Conservation (phyloP, 2,113 vertebrate species). For the Rhinolophus ferrumequinum region DNA sequence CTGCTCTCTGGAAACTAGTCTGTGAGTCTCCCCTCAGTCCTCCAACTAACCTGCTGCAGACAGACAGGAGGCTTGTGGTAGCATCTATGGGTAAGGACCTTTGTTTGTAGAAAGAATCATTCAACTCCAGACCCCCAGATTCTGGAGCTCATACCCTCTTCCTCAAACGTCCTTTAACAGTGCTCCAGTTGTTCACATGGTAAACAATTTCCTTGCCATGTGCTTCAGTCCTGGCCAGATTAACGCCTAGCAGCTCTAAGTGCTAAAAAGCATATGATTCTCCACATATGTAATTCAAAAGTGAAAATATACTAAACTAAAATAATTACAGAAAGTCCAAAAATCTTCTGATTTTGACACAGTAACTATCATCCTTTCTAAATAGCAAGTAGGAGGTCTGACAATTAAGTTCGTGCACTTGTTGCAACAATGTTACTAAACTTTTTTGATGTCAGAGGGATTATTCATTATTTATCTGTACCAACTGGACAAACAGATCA, state of each 20-base stretch:
- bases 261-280: slow-evolving; percentile 13
- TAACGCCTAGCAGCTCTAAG: not conserved
- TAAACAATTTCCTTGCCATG: not conserved
- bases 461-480: no score
- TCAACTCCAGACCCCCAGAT: not conserved
- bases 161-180: slow-evolving; percentile 12
- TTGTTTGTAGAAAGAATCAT: slow-evolving; percentile 30
- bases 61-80: not conserved
- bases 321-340: not conserved
- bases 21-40: not conserved
- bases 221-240: not conserved
- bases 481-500: no score
- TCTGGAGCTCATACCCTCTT: not conserved
- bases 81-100: not conserved
- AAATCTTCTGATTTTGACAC: slow-evolving; percentile 28
- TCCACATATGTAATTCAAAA: slow-evolving; percentile 12
- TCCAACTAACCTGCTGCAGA: not conserved
- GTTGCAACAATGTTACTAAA: no score
- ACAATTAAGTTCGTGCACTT: no score
- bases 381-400: not conserved
- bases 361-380: not conserved
- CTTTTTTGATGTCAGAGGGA: no score
- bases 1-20: slow-evolving; percentile 60
- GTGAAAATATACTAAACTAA: slow-evolving; percentile 41
- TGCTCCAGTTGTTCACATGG: not conserved